phyloP scores from a whole-genome alignment of 2,888 invertebrate genomes.

The Priocnemis perturbator region DNA sequence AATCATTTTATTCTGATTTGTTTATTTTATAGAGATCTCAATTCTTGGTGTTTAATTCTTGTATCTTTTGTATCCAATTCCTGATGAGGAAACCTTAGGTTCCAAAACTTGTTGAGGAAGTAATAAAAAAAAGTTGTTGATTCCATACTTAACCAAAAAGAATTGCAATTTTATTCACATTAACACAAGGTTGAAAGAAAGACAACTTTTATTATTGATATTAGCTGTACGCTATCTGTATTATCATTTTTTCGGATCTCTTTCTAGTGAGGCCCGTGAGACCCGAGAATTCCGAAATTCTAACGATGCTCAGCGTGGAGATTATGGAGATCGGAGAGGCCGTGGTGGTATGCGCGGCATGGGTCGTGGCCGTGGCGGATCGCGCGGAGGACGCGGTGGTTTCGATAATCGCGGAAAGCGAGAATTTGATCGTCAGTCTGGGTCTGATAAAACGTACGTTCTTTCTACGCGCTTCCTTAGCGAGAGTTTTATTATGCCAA shows the following conservation, averaged over 20 bases:
- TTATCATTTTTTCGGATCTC: not conserved
- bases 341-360: conserved; percentile 75
- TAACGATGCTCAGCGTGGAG: conserved; percentile 63
- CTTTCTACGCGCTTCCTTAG: not conserved
- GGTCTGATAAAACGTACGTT: conserved; percentile 92
- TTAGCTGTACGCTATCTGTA: too few species aligned
- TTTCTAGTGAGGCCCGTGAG: conserved; percentile 74
- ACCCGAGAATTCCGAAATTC: conserved; percentile 69
- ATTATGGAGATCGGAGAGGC: conserved; percentile 63
- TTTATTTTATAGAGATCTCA: too few species aligned
- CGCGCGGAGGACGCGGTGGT: conserved; percentile 74
- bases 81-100: too few species aligned
- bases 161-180: too few species aligned
- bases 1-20: too few species aligned
- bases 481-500: not conserved
- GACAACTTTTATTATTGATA: too few species aligned
- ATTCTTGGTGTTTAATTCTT: too few species aligned
- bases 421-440: conserved; percentile 96
- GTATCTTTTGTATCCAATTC: too few species aligned
- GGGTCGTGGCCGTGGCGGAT: conserved; percentile 55
- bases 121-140: too few species aligned
- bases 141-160: too few species aligned
- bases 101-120: too few species aligned
- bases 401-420: conserved; percentile 89
- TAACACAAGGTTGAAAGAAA: too few species aligned